Base-by-base conservation (phyloP, 2,888 invertebrate species). In the Agapostemon virescens region DNA sequence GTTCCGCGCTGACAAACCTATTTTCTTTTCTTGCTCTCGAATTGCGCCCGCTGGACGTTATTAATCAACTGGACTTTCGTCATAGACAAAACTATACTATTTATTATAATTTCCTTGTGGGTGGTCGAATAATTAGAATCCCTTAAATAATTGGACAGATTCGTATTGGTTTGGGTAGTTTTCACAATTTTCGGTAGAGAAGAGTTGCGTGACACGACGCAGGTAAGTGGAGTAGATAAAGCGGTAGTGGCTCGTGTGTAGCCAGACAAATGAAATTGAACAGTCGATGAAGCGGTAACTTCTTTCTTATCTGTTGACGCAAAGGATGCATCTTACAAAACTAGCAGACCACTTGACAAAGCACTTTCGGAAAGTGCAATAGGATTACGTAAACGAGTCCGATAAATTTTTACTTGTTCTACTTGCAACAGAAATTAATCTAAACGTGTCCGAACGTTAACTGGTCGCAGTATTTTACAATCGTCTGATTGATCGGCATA, bases 191-290 rank as follows among this genome's bases (percentile, higher is more conserved):
- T n/a, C n/a, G n/a, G n/a, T n/a, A n/a, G n/a, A n/a, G n/a, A n/a
- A n/a, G n/a, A 63, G n/a, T 17, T 9, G 17, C 7, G 9, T 9
- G 33, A 2, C 17, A 20, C 1, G 17, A 3, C 17, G 30, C 7
- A 33, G 33, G 20, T 33, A 33, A 61, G 17, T 11, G 20, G 20
- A 61, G 17, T 33, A 6, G 17, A 20, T 20, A 61, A 33, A 58
- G 42, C 45, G 23, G 42, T 4, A 23, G 15, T n/a, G 30, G n/a
- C 20, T n/a, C 2, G 13, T 36, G 11, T 40, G 9, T 42, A 7
- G 76, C 38, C 69, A 38, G 64, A 38, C 77, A 26, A 63, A 73
- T 45, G 26, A 55, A 66, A 66, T 55, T 33, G 36, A 23, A 40
- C 66, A 73, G 76, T 38, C 66, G 23, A 30, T 13, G 66, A 33